Evolutionary conservation across 2,797 vertebrate genomes (phyloP), one percentile per base, ranked within the genome.

Genomic region (Fundulus diaphanus): DNA sequence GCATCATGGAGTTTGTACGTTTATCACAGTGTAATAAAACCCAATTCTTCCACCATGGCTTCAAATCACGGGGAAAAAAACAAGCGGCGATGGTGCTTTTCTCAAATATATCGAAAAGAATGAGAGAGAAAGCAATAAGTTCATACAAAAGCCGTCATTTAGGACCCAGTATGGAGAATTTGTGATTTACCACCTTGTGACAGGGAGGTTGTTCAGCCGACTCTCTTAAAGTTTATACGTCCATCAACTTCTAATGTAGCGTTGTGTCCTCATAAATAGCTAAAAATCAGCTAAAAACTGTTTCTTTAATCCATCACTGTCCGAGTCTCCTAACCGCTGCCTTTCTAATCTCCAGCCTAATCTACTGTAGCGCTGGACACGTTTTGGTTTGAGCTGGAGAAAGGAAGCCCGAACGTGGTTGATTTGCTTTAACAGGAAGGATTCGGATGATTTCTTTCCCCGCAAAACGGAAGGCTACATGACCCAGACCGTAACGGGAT

Each of bases 401-500:
- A 51, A 51, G 18, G 27, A 48, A 46, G 48, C 13, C 22, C 13
- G 48, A 49, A 51, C 5, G 6, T 22, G 46, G 35, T 33, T 49
- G 31, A 27, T 67, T 67, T 67, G 40, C 63, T 67, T 18, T 44
- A 67, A 40, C 40, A 18, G 63, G 40, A 67, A n/a, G 37, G n/a
- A 27, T 67, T n/a, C 20, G 52, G 20, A 37, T 52, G 44, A 75
- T 73, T 73, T 57, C 66, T 61, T 72, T 35, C 78, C 22, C 54
- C 16, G 9, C 15, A 29, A 69, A 87, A 74, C 79, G 76, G 78
- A 85, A 78, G 82, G 79, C 29, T 48, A 31, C 61, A 74, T 84
- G 80, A 77, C 66, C 77, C 75, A 59, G 74, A 79, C 73, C 49
- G 76, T 82, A 69, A 88, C 77, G 71, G 76, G 78, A 81, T 71